Conservation (phyloP, 1,140 invertebrate genomes). For the Neodiprion virginianus region DNA sequence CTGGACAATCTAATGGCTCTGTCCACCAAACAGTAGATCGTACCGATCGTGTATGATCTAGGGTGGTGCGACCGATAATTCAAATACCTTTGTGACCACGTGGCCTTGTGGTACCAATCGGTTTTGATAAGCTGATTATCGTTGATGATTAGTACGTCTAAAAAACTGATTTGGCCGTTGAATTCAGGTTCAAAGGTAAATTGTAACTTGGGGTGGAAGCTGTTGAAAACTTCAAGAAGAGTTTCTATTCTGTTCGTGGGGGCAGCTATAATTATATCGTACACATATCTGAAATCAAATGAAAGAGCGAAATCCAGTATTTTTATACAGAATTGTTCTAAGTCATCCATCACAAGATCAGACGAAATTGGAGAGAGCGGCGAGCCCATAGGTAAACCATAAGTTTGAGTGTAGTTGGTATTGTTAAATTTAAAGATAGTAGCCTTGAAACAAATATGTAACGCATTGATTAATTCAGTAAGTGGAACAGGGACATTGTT, state of each 20-base stretch:
- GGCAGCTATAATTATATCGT: not conserved
- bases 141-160: not conserved
- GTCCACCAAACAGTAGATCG: not conserved
- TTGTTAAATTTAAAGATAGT: no score
- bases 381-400: no score
- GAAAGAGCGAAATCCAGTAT: not conserved
- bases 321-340: not conserved
- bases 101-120: not conserved
- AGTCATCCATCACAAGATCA: not conserved
- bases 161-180: not conserved
- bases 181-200: not conserved
- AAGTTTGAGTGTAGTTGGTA: no score
- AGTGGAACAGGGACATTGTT: no score
- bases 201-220: not conserved
- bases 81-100: not conserved
- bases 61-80: no score
- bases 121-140: not conserved
- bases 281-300: not conserved
- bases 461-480: no score
- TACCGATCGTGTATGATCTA: not conserved
- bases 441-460: no score
- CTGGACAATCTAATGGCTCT: not conserved
- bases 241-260: not conserved
- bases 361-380: not conserved
- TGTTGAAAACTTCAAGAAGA: not conserved